Base-by-base conservation (phyloP, 2,797 vertebrate genomes). In the Avahi laniger region DNA sequence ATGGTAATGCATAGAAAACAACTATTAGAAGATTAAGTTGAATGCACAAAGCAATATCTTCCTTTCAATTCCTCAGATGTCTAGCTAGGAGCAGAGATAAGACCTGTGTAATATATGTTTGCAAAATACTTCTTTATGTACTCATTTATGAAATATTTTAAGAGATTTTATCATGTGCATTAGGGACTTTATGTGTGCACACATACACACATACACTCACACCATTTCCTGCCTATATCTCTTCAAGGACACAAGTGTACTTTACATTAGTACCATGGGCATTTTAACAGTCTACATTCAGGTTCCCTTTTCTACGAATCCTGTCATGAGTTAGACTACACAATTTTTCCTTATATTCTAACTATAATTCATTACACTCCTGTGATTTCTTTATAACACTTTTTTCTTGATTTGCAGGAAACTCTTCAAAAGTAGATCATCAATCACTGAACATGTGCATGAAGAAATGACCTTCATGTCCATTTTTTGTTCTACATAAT, bases 341-440 rank as follows among this genome's bases (percentile, higher is more conserved):
- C 22, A 76, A 15, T 63, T 73, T 86, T 94, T 65, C 33, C 33
- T 73, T 82, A 75, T 38, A 82, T 90, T 94, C 24, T 95, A 79
- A 87, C n/a, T 75, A 59, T 95, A 97, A 96, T 95, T 96, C 80
- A 73, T 96, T 97, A 89, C 22, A 81, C 75, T 97, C 82, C 43
- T 94, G 90, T 95, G 93, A 93, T 96, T 95, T 94, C 88, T 96
- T 94, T 97, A 80, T 92, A 96, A 76, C 35, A 72, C 1, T 89
- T 94, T 96, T 97, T 94, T 94, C 93, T 96, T 89, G 46, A 96
- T 95, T 97, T 96, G 46, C 18, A 86, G 48, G 69, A 96, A 97
- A 96, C 22, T 91, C 76, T 93, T 97, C 94, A 87, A 94, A 96
- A 96, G 54, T 70, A 94, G 43, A 63, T 12, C 48, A 95, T 98